A percentile compares a stretch with the other conserved stretches of the same genome.
Evolutionary conservation across 1,140 invertebrate species (phyloP).

Genomic region (Pogonomyrmex barbatus): DNA sequence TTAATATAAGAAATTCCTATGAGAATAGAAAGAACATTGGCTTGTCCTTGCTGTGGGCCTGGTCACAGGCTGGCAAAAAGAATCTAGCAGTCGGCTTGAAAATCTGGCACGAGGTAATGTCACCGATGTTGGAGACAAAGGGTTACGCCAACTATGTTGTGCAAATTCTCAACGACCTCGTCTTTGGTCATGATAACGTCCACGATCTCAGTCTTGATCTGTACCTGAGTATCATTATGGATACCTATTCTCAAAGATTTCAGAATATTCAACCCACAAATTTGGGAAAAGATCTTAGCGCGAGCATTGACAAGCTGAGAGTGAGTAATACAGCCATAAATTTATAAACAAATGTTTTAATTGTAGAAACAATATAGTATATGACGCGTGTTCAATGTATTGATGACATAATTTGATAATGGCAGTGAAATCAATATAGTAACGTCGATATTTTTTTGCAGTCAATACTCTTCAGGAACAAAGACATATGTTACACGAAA

Average conservation of each 20-base stretch:
- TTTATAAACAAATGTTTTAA: background rate
- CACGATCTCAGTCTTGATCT: conserved; percentile 83
- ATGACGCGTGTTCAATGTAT: background rate
- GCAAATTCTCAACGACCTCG: conserved; percentile 89
- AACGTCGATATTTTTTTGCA: conserved; percentile 76
- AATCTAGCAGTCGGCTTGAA: conserved; percentile 91
- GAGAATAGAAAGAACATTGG: conserved; percentile 93
- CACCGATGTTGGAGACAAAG: conserved; percentile 91
- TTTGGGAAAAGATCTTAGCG: conserved; percentile 76
- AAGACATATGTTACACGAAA: conserved; percentile 80
- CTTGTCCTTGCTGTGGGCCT: conserved; percentile 91
- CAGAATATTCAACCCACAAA: conserved; percentile 75
- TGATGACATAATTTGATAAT: background rate
- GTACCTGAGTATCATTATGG: conserved; percentile 84
- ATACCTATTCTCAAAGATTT: conserved; percentile 81
- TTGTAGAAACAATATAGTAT: background rate
- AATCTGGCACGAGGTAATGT: conserved; percentile 93
- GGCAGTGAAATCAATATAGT: background rate
- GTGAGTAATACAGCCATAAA: conserved; percentile 74
- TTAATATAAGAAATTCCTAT: conserved; percentile 90
- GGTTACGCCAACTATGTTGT: conserved; percentile 90
- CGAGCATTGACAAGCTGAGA: conserved; percentile 83
- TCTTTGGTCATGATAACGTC: conserved; percentile 78
- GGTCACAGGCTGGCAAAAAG: conserved; percentile 91
- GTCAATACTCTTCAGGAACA: conserved; percentile 81